Evolutionary conservation across 2,797 vertebrate species (phyloP), one percentile per base, ranked within the genome.

Genomic region (Syngnathus rostellatus): DNA sequence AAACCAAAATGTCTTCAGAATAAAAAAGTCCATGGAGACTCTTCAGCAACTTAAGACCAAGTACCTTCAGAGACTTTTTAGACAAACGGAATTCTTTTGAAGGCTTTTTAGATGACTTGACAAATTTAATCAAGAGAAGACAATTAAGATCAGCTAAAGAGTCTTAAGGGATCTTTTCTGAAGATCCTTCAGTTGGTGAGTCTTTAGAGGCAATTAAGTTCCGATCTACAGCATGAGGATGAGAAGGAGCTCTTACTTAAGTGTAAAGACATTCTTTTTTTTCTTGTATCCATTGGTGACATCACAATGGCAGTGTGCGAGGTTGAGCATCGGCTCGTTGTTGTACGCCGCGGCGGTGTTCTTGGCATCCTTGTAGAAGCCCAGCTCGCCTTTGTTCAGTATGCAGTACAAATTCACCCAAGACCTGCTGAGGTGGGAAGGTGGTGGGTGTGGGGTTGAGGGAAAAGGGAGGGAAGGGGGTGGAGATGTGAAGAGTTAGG

Each of bases 321-420:
- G 89, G 88, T 72, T 95, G 73, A 98, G 90, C 66, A 92, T 85
- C 0, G 94, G 91, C 81, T 98, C 95, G 0, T 92, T 94, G 5
- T 90, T 92, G 57, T 97, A 95, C 5, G 94, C 85, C 63, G 89
- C 83, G 3, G 86, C 72, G 0, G 91, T 91, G 57, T 92, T 93
- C 9, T 97, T 98, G 75, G 93, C 82, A 3, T 98, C 96, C 87
- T 98, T 98, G 89, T 95, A 97, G 92, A 98, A 97, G 66, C 94
- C 94, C 68, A 98, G 79, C 83, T 96, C 95, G 0, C 96, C 96
- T 73, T 96, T 96, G 87, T 88, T 93, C 77, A 98, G 89, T 72
- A 98, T 92, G n/a, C 95, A 98, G 89, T 97, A 98, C 53, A 98
- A 89, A 87, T 93, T 98, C 77, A 96, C 92, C 96, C 96, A 98